phyloP scores from a whole-genome alignment of 1,140 invertebrate genomes.

The Coptotermes formosanus region DNA sequence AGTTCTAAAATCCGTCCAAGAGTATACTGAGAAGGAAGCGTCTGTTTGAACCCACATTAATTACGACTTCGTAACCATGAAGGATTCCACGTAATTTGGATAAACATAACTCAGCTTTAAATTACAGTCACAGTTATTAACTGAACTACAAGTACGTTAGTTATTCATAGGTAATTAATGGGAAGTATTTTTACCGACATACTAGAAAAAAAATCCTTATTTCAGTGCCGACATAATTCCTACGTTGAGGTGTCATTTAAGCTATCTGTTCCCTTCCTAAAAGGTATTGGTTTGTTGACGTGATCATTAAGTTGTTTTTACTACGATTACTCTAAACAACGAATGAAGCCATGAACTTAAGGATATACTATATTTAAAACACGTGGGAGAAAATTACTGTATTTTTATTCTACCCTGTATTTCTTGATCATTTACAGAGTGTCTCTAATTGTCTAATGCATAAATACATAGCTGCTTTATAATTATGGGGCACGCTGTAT shows the following conservation, averaged over 20 bases:
- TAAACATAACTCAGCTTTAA: too few species aligned
- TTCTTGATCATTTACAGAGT: background rate
- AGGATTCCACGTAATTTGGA: too few species aligned
- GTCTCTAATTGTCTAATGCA: background rate
- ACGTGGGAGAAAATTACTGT: background rate
- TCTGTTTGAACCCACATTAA: too few species aligned
- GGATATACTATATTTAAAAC: background rate
- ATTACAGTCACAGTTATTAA: too few species aligned
- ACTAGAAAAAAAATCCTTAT: too few species aligned
- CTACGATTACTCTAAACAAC: background rate
- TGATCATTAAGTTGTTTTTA: background rate
- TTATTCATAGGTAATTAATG: too few species aligned
- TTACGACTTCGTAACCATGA: too few species aligned
- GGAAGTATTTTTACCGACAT: too few species aligned
- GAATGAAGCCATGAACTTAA: background rate
- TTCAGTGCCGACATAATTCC: too few species aligned
- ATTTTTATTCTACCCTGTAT: background rate
- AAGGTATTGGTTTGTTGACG: background rate
- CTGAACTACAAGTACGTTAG: too few species aligned
- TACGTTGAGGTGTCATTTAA: background rate
- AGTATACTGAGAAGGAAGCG: too few species aligned
- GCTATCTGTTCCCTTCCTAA: background rate
- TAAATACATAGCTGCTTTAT: background rate
- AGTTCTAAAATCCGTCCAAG: too few species aligned
- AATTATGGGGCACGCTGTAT: background rate